Evolutionary conservation across 2,113 vertebrate genomes (phyloP), one percentile per base, ranked within the genome.

Genomic region (Recurvirostra avosetta): DNA sequence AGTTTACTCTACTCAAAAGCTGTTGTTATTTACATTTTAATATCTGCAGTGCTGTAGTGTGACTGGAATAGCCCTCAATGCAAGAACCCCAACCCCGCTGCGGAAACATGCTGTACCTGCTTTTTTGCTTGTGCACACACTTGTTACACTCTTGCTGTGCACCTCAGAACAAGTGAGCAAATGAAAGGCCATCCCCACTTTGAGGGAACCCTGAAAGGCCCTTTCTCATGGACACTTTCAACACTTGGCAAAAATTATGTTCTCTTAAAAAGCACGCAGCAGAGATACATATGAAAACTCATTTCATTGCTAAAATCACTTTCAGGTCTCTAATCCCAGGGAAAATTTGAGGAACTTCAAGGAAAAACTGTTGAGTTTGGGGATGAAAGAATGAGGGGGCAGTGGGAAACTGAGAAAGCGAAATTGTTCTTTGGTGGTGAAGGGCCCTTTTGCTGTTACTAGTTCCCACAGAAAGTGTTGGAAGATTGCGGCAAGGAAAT

Each of bases 141-240:
- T 52, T 36, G 7, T 50, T 63, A 14, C 14, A 36, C 38, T 3
- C 4, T 43, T 49, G 14, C 7, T 75, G 34, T 6, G 9, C 21
- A 59, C 61, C 55, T 81, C 43, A 52, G n/a, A 77, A 56, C 7
- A 65, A 70, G 47, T 23, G 11, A 25, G 19, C 9, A 56, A 49
- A 49, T 29, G 17, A 75, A 78, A 85, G 10, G 13, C 8, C 5
- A 29, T 41, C 2, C 11, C 27, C 5, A 2, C 0, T 0, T 2
- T 47, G 71, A 84, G 14, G 14, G 34, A 94, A 56, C 3, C 45
- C 18, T 20, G 56, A 56, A 81, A 84, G 36, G 3, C 20, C 61
- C 65, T 70, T 75, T 38, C 40, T 86, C 23, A 7, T 26, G 36
- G 58, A 50, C 4, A 20, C 11, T 75, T 72, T 34, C 23, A 78